Conservation (phyloP, 2,113 vertebrate genomes). For the mouse (Mus musculus) region GRCm39 chr4:131088501-131089000, state of each 20-base stretch:
- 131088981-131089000: background rate
- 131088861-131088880: conserved; percentile 65
- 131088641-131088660: conserved; percentile 36
- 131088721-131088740: conserved; percentile 79
- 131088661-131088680: background rate
- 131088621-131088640: background rate
- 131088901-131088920: background rate
- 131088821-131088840: conserved; percentile 63
- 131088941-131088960: no score
- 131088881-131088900: background rate
- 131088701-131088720: conserved; percentile 52
- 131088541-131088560: background rate
- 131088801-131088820: background rate
- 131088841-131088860: conserved; percentile 55
- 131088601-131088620: accelerated
- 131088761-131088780: background rate
- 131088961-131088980: background rate
- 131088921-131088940: background rate
- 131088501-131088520: accelerated
- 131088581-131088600: background rate
- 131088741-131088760: conserved; percentile 22
- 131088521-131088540: accelerated
- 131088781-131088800: conserved; percentile 46
- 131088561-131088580: background rate
- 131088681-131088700: conserved; percentile 59